Conservation (phyloP, 2,113 vertebrate species). For the Chinchilla lanigera region DNA sequence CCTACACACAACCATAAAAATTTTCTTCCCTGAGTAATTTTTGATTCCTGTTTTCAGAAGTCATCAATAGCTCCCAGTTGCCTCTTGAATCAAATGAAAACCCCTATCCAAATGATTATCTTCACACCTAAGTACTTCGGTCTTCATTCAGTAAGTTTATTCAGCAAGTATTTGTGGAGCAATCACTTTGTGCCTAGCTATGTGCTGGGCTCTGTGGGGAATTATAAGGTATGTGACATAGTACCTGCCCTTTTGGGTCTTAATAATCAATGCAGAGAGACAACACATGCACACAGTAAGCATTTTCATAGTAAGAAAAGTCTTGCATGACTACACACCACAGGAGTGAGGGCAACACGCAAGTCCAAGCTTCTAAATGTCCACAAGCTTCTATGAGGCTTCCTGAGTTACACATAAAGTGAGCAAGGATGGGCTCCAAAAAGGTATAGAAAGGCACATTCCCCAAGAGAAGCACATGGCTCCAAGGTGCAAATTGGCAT, state of each 20-base stretch:
- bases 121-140: constrained; percentile 58
- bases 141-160: constrained; percentile 27
- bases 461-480: neutral
- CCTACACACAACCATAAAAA: constrained; percentile 21
- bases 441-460: neutral
- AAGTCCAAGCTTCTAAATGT: neutral
- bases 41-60: constrained; percentile 56
- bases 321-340: neutral
- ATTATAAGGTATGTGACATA: neutral
- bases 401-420: neutral
- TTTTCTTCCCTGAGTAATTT: constrained; percentile 54
- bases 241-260: constrained; percentile 1
- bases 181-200: constrained; percentile 45
- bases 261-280: constrained; percentile 39
- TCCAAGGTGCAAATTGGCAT: neutral
- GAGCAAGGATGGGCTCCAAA: neutral
- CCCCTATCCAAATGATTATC: constrained; percentile 47
- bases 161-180: constrained; percentile 58
- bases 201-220: constrained; percentile 1
- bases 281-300: constrained; percentile 15
- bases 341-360: neutral
- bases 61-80: constrained; percentile 53
- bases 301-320: constrained; percentile 13
- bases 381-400: neutral
- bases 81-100: constrained; percentile 76